Percentiles rank a stretch among this genome's conserved stretches.
Conservation (phyloP, 30 jellyfish, hydroid and myxozoan species). For the Chrysaora quinquecirrha region DNA sequence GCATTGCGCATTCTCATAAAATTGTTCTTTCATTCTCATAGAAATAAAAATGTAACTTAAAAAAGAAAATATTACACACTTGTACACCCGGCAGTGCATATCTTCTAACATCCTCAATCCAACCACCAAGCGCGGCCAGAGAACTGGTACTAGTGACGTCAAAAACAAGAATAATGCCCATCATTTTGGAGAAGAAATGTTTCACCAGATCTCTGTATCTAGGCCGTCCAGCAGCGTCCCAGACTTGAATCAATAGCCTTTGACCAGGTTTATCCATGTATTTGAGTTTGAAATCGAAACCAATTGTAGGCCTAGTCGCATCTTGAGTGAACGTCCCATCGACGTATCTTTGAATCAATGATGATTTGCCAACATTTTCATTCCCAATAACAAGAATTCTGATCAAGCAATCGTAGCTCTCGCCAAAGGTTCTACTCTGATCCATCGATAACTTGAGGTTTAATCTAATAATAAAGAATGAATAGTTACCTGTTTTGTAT, state of each 20-base stretch:
- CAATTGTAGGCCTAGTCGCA: slow-evolving; percentile 36
- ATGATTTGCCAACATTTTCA: slow-evolving; percentile 43
- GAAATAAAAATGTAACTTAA: too few relatives aligned
- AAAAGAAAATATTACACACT: slow-evolving; percentile 24
- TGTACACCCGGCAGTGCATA: slow-evolving; percentile 39
- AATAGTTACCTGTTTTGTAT: too few relatives aligned
- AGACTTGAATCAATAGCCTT: slow-evolving; percentile 49
- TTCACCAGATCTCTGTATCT: slow-evolving; percentile 41
- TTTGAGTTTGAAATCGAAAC: slow-evolving; percentile 55
- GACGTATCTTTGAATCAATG: slow-evolving; percentile 30
- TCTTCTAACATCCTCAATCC: slow-evolving; percentile 48
- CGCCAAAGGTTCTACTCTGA: neutral
- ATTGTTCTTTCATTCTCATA: too few relatives aligned
- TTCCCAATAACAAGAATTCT: slow-evolving; percentile 45
- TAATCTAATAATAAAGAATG: too few relatives aligned
- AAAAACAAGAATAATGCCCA: slow-evolving; percentile 53
- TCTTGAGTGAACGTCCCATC: slow-evolving; percentile 18
- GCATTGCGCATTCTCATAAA: too few relatives aligned
- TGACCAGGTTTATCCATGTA: slow-evolving; percentile 15
- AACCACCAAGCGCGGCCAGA: slow-evolving; percentile 47
- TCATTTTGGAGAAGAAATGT: slow-evolving; percentile 43
- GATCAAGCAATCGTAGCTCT: slow-evolving; percentile 48
- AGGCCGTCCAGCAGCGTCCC: slow-evolving; percentile 74
- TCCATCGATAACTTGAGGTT: too few relatives aligned
- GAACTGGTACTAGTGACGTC: slow-evolving; percentile 56